A percentile compares a stretch with the other conserved stretches of the same genome.
phyloP scores from a whole-genome alignment of 2,797 vertebrate genomes.

The Alfaro cultratus region DNA sequence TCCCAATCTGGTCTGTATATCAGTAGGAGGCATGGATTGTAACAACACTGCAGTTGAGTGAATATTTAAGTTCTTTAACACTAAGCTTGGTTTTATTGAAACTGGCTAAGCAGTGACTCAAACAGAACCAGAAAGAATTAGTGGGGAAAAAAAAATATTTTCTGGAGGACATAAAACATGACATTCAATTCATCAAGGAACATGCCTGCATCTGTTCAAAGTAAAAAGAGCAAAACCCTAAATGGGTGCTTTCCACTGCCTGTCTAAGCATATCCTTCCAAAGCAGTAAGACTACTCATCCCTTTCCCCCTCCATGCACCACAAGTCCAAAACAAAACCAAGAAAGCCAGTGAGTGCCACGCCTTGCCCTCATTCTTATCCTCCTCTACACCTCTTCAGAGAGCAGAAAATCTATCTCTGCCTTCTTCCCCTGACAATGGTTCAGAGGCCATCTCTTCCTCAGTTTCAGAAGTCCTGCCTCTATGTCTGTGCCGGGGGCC shows the following conservation, averaged over 20 bases:
- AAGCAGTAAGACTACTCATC: constrained; percentile 21
- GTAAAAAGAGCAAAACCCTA: constrained; percentile 11
- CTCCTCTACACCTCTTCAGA: constrained; percentile 31
- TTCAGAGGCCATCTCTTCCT: constrained; percentile 55
- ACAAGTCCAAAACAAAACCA: constrained; percentile 57
- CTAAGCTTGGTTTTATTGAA: constrained; percentile 54
- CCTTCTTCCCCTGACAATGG: constrained; percentile 19
- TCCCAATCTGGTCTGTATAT: constrained; percentile 45
- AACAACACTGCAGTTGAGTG: constrained; percentile 51
- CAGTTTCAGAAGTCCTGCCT: constrained; percentile 66
- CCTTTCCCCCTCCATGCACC: constrained; percentile 51
- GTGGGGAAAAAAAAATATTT: neutral
- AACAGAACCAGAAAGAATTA: neutral
- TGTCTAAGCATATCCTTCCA: constrained; percentile 12
- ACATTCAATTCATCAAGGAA: neutral
- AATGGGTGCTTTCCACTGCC: constrained; percentile 1
- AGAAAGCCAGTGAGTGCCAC: constrained; percentile 54
- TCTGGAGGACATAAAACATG: neutral
- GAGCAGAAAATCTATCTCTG: constrained; percentile 52
- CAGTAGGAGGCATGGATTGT: constrained; percentile 41
- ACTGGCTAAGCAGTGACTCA: constrained; percentile 1
- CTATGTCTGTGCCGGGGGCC: constrained; percentile 46
- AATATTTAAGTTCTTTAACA: constrained; percentile 51
- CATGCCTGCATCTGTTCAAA: neutral
- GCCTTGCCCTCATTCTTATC: constrained; percentile 43